phyloP scores from a whole-genome alignment of 2,888 invertebrate genomes.

The Drosophila dives region DNA sequence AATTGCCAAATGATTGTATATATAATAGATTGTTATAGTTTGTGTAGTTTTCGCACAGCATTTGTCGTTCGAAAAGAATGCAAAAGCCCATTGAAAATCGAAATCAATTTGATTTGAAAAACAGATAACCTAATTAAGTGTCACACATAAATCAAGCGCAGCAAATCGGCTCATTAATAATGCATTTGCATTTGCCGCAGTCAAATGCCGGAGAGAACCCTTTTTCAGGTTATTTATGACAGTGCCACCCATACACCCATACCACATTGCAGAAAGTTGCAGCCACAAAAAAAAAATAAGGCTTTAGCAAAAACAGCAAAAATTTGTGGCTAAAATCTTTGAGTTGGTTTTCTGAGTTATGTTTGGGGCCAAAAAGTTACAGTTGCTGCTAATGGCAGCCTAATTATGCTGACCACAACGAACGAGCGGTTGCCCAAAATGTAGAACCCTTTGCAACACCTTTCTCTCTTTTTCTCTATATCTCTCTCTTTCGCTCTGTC shows the following conservation, averaged over 20 bases:
- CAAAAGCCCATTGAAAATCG: slow-evolving; percentile 9
- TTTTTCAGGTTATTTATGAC: slow-evolving; percentile 64
- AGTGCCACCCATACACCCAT: neutral
- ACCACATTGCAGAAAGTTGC: slow-evolving; percentile 11
- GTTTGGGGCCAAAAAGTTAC: slow-evolving; percentile 35
- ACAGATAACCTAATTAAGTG: slow-evolving; percentile 69
- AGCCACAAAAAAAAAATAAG: slow-evolving; percentile 24
- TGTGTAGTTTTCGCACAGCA: neutral
- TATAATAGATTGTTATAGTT: neutral
- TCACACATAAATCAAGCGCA: slow-evolving; percentile 65
- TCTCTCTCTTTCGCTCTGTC: neutral
- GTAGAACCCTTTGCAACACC: slow-evolving; percentile 21
- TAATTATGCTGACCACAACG: slow-evolving; percentile 71
- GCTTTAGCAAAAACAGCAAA: neutral
- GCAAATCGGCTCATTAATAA: slow-evolving; percentile 69
- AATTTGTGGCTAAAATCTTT: slow-evolving; percentile 45
- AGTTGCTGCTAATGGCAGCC: slow-evolving; percentile 71
- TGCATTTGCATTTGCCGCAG: slow-evolving; percentile 64
- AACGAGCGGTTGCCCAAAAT: slow-evolving; percentile 11
- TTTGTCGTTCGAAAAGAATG: slow-evolving; percentile 16
- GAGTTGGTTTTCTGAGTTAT: slow-evolving; percentile 56
- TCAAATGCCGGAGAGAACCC: slow-evolving; percentile 51
- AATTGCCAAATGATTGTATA: neutral
- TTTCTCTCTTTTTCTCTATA: neutral
- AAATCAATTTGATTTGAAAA: slow-evolving; percentile 18